Evolutionary conservation across 2,888 invertebrate species (phyloP).

Genomic region (Idaea dimidiata): DNA sequence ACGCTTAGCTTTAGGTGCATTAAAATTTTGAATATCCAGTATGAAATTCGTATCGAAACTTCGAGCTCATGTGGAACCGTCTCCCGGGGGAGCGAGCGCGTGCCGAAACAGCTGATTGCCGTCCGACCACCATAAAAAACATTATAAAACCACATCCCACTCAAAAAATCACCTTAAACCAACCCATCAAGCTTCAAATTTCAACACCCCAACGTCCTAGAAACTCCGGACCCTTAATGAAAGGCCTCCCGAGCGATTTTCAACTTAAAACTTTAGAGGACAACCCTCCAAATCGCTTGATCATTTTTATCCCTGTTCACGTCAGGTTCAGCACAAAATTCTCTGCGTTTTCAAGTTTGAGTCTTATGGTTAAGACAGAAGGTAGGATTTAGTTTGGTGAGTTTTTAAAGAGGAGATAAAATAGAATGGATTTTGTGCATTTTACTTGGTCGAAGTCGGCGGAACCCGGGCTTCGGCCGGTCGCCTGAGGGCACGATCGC

Average conservation of each 20-base stretch:
- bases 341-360: conserved; percentile 26
- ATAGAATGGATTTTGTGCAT: conserved; percentile 77
- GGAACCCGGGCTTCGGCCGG: conserved; percentile 16
- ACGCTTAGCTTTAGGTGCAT: too few species aligned
- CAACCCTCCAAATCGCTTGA: conserved; percentile 50
- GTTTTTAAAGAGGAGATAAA: conserved; percentile 62
- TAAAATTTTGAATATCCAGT: conserved; percentile 16
- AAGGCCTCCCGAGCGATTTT: conserved; percentile 44
- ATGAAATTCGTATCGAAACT: conserved; percentile 25
- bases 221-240: conserved; percentile 52
- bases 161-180: conserved; percentile 34
- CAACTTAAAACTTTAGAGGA: conserved; percentile 39
- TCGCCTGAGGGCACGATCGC: conserved; percentile 28
- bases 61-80: conserved; percentile 35
- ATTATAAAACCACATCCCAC: conserved; percentile 39
- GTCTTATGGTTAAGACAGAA: conserved; percentile 32
- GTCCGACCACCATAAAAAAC: conserved; percentile 72
- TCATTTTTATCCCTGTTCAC: conserved; percentile 43
- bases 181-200: conserved; percentile 32
- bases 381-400: conserved; percentile 33
- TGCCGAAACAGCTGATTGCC: conserved; percentile 79
- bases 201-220: conserved; percentile 21
- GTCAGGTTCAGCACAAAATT: conserved; percentile 57
- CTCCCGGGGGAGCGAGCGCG: conserved; percentile 62
- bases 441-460: conserved; percentile 62